Conservation (phyloP, 2,797 vertebrate species). For the Limnodromus scolopaceus region DNA sequence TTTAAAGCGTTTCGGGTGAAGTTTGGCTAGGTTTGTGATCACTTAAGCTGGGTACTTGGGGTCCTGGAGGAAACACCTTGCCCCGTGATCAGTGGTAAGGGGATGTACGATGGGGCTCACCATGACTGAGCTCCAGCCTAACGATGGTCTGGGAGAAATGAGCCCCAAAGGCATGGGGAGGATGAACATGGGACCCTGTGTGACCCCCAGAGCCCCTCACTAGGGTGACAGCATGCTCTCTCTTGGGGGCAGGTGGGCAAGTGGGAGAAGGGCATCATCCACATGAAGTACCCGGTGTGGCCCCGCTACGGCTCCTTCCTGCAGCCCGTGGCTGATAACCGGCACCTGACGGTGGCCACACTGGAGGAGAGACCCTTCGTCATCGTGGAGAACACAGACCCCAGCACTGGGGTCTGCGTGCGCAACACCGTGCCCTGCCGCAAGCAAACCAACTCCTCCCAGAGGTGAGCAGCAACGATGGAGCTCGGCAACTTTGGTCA, state of each 20-base stretch:
- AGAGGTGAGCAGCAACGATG: conserved; percentile 25
- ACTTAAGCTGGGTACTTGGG: too few species aligned
- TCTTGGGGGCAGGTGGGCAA: conserved; percentile 87
- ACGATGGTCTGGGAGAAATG: background rate
- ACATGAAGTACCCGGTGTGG: conserved; percentile 97
- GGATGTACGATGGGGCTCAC: background rate
- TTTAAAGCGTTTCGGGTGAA: background rate
- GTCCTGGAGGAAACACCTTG: background rate
- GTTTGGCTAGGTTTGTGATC: background rate
- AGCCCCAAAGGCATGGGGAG: background rate
- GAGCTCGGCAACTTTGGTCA: fast-evolving
- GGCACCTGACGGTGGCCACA: conserved; percentile 94
- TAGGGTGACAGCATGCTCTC: background rate
- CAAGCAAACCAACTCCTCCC: conserved; percentile 87
- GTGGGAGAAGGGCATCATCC: conserved; percentile 89
- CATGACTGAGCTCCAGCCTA: background rate
- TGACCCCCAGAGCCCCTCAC: background rate
- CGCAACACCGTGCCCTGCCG: conserved; percentile 97
- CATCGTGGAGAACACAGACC: conserved; percentile 94
- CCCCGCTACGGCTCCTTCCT: conserved; percentile 91
- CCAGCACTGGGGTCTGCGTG: conserved; percentile 91
- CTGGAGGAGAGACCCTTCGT: conserved; percentile 97
- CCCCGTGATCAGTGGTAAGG: fast-evolving
- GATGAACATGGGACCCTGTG: fast-evolving
- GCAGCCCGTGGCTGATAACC: conserved; percentile 91